Evolutionary conservation across 2,888 invertebrate genomes (phyloP).

Genomic region (Drosophila leonis): DNA sequence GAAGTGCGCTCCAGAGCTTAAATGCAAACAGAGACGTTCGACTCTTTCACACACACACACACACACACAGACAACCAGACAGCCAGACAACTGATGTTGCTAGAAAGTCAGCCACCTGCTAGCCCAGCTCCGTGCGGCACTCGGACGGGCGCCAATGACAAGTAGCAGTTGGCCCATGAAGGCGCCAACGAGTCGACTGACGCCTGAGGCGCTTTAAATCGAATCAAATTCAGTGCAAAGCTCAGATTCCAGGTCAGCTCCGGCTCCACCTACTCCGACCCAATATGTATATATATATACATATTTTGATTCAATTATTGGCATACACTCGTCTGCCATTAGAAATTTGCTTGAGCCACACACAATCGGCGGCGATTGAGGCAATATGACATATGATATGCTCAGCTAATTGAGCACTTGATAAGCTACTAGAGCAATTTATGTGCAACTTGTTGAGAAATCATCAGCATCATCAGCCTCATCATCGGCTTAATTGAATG

Average conservation of each 20-base stretch:
- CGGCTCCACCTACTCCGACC: background rate
- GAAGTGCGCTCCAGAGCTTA: conserved; percentile 50
- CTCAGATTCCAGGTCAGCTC: conserved; percentile 33
- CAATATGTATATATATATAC: background rate
- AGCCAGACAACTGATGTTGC: conserved; percentile 18
- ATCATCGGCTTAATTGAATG: background rate
- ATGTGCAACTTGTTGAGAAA: conserved; percentile 1
- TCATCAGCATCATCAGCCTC: background rate
- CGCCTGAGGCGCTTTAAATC: conserved; percentile 37
- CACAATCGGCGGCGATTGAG: background rate
- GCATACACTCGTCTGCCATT: conserved; percentile 20
- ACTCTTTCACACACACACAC: background rate
- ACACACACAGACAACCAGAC: background rate
- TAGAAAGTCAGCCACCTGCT: conserved; percentile 24
- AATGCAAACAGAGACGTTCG: conserved; percentile 57
- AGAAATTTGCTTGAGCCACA: conserved; percentile 11
- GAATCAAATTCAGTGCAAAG: conserved; percentile 42
- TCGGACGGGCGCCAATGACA: conserved; percentile 45
- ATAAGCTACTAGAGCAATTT: background rate
- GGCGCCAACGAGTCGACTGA: conserved; percentile 33
- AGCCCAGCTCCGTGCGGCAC: background rate
- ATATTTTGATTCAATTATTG: conserved; percentile 56
- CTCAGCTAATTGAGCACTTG: conserved; percentile 18
- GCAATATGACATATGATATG: background rate
- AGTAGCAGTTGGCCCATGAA: conserved; percentile 29